Evolutionary conservation across 2,888 invertebrate genomes (phyloP).

Genomic region (Calameuta idolon): DNA sequence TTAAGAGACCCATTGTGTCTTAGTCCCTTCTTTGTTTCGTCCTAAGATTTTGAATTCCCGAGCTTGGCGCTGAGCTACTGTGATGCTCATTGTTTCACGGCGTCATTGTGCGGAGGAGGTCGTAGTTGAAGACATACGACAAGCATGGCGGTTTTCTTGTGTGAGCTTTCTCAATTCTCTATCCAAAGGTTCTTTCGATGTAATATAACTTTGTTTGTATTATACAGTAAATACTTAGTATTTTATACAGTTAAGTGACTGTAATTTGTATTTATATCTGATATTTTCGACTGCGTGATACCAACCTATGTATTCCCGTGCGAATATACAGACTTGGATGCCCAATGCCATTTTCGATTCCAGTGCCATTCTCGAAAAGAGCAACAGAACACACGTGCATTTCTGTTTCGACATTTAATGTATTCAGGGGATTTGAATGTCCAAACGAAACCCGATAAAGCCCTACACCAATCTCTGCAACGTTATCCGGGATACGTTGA

Average conservation of each 20-base stretch:
- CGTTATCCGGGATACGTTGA: slow-evolving; percentile 7
- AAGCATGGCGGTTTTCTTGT: not conserved
- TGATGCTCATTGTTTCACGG: slow-evolving; percentile 16
- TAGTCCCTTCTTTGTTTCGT: slow-evolving; percentile 15
- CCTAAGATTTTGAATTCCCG: slow-evolving; percentile 19
- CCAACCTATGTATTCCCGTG: not conserved
- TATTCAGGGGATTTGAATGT: not conserved
- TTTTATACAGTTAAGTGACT: too few species aligned
- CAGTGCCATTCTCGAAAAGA: not conserved
- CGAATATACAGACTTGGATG: not conserved
- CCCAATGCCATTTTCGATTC: not conserved
- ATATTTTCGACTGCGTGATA: not conserved
- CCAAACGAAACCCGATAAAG: not conserved
- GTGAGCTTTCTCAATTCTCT: not conserved
- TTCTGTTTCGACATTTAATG: not conserved
- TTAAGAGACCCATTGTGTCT: slow-evolving; percentile 16
- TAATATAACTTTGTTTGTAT: not conserved
- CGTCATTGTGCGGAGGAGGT: slow-evolving; percentile 20
- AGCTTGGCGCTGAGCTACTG: slow-evolving; percentile 16
- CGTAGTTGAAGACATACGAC: slow-evolving; percentile 14
- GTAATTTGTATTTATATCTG: not conserved
- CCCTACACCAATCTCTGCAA: slow-evolving; percentile 14
- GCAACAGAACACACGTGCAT: not conserved
- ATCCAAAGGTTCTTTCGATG: not conserved
- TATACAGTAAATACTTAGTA: not conserved